phyloP scores from a whole-genome alignment of 2,113 vertebrate genomes.

The Pyxicephalus adspersus region DNA sequence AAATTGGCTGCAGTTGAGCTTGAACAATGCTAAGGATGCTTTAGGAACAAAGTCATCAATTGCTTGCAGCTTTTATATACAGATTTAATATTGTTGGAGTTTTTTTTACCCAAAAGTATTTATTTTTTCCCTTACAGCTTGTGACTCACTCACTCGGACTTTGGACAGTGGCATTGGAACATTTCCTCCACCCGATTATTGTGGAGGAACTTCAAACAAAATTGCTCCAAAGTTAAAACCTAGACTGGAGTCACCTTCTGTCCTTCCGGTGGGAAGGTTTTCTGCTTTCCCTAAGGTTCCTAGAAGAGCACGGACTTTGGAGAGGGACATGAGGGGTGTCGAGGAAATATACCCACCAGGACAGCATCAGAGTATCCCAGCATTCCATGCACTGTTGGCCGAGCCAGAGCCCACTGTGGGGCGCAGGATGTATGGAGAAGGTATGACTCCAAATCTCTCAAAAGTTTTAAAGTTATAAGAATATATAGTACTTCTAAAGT shows the following conservation, averaged over 20 bases:
- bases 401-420: neutral
- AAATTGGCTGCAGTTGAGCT: too few relatives aligned
- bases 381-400: conserved; percentile 68
- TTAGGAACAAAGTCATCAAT: too few relatives aligned
- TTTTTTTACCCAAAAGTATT: neutral
- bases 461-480: too few relatives aligned
- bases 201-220: conserved; percentile 78
- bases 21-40: too few relatives aligned
- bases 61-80: neutral
- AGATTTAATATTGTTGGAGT: neutral
- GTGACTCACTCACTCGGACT: conserved; percentile 89
- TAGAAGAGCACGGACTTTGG: conserved; percentile 88
- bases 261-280: conserved; percentile 63
- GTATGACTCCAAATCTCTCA: conserved; percentile 57
- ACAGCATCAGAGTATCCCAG: conserved; percentile 73
- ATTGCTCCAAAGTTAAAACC: conserved; percentile 79
- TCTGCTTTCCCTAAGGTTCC: conserved; percentile 76
- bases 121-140: conserved; percentile 71
- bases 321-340: conserved; percentile 82
- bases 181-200: conserved; percentile 91
- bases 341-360: conserved; percentile 76
- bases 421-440: conserved; percentile 62
- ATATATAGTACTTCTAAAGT: too few relatives aligned
- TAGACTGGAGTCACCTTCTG: conserved; percentile 73
- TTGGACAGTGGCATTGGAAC: conserved; percentile 97